phyloP scores from a whole-genome alignment of 1,140 invertebrate species.

The Listronotus oregonensis region DNA sequence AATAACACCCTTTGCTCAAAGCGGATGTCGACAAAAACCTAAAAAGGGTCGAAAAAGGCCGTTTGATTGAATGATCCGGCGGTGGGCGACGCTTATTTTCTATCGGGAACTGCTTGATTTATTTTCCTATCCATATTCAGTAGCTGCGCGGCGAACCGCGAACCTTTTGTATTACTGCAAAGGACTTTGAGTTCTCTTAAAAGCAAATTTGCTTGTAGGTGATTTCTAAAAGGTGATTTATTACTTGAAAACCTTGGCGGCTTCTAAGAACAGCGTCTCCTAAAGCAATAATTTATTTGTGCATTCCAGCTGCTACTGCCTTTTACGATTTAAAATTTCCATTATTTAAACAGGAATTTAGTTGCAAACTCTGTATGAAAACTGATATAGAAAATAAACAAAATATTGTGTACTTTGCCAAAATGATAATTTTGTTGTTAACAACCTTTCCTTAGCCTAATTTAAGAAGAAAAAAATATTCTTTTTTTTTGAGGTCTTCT shows the following conservation, averaged over 20 bases:
- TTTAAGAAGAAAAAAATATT: too few relatives aligned
- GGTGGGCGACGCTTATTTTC: conserved; percentile 39
- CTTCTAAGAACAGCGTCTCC: conserved; percentile 30
- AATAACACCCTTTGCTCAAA: background rate
- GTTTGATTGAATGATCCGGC: conserved; percentile 38
- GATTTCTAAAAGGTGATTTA: conserved; percentile 47
- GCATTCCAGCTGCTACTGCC: background rate
- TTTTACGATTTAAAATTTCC: too few relatives aligned
- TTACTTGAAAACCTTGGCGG: conserved; percentile 36
- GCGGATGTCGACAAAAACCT: conserved; percentile 1
- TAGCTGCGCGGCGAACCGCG: conserved; percentile 36
- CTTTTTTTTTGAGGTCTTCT: too few relatives aligned
- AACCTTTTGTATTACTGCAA: conserved; percentile 44
- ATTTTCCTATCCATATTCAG: conserved; percentile 52
- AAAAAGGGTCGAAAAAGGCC: conserved; percentile 14
- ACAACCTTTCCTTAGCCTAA: too few relatives aligned
- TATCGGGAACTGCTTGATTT: conserved; percentile 45
- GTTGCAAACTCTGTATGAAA: too few relatives aligned
- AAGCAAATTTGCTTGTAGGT: conserved; percentile 50
- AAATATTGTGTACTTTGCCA: too few relatives aligned
- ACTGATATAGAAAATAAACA: too few relatives aligned
- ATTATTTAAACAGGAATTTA: too few relatives aligned
- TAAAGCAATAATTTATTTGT: conserved; percentile 31
- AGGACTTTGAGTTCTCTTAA: conserved; percentile 40
- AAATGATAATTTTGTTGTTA: too few relatives aligned